Evolutionary conservation across 2,888 invertebrate species (phyloP), one percentile per base, ranked within the genome.

Genomic region (Fabriciana adippe): DNA sequence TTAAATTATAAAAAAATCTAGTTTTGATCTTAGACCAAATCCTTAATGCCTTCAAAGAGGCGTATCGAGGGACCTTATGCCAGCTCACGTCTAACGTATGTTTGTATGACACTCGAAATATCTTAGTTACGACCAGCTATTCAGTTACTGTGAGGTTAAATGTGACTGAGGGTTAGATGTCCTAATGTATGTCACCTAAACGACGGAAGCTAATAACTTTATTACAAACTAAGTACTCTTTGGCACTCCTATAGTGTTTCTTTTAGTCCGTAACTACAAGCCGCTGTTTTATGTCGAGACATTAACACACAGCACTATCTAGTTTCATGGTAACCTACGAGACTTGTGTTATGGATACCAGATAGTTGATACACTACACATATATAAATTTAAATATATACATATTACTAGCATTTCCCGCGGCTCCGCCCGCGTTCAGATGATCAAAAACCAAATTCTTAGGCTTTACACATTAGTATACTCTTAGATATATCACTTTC

Each of bases 71-170:
- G 80, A 81, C 80, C 78, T 76, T 79, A 80, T 79, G 79, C 79
- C 77, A 75, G 75, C 79, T 77, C 80, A 76, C 79, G 79, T 81
- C 83, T 81, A 79, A 79, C 81, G 80, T 84, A 83, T 85, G 84
- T 83, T 82, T 80, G 81, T 83, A 81, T 81, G 82, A 77, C 81
- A 79, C 82, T 81, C 78, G 76, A 83, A 85, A 86, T 83, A 81
- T 84, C 85, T 84, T 78, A 78, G 84, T 84, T 84, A 87, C 81
- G 83, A 82, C 79, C 78, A 75, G 72, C 75, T 73, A 73, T 76
- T 75, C 75, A 74, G 75, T 73, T 72, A 74, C 74, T 77, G 79
- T 77, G 73, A 74, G 65, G 65, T 59, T 70, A 65, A 71, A 66
- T 64, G 62, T 73, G 54, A 66, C 66, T 62, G 60, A 64, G 70